Evolutionary conservation across 2,888 invertebrate species (phyloP), one percentile per base, ranked within the genome.

Genomic region (Neelides folsomi): DNA sequence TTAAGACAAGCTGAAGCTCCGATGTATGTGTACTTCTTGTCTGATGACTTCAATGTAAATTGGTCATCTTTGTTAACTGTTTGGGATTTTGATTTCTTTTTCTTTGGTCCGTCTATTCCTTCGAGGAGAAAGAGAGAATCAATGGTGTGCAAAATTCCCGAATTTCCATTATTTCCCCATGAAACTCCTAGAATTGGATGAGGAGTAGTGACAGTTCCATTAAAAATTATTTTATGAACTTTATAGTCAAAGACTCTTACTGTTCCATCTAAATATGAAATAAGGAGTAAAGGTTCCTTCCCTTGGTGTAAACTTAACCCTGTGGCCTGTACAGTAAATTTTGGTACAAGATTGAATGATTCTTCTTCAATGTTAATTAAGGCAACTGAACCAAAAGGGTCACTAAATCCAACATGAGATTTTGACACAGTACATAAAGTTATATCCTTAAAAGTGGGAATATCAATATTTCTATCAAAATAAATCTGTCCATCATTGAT

Each of bases 251-350:
- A 59, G 18, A 64, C 46, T 48, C 54, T 55, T 44, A 62, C 46
- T 27, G 49, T 51, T 38, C 55, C 53, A 48, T 64, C 64, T 4
- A 53, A 42, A 54, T 53, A 60, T 8, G 64, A 53, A 10, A 57
- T 19, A 13, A 62, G 40, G 9, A 64, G n/a, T 12, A 27, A 5
- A 27, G 52, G 41, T 4, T 54, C 53, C 13, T 47, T 40, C 5
- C 20, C 34, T 16, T 57, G 59, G 40, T 64, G 62, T 13, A 64
- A 59, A 27, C 15, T 35, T 40, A 59, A 18, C 0, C 57, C 46
- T 12, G 62, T 59, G 1, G 57, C 38, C 12, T 50, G 52, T 38
- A 47, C 51, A 34, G 39, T 20, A 43, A 58, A 52, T n/a, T 43
- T 41, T 4, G 63, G 63, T 8, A 58, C 39, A 9, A 27, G 4